Evolutionary conservation across 1,140 invertebrate genomes (phyloP), one percentile per base, ranked within the genome.

Genomic region (Zaprionus camerounensis): DNA sequence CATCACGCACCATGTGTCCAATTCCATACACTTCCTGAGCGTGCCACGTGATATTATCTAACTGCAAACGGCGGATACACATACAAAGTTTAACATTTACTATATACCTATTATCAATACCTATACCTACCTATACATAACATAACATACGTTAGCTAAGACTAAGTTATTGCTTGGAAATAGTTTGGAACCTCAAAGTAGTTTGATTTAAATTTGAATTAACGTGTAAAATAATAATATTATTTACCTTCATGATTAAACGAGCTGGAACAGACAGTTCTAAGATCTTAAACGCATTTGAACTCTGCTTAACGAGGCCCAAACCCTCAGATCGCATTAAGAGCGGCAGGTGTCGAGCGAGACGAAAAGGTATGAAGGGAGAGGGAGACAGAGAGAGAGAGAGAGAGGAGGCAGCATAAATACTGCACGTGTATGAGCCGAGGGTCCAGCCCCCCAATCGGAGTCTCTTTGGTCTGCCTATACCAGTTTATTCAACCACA

Each of bases 21-120:
- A 97, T 93, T 95, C 96, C 76, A 93, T 97, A 78, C 94, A 97
- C 94, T 97, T 97, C 92, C 95, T 97, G 70, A 95, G 95, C 87
- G 94, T 96, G 58, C 96, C 96, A 38, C 94, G 94, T 91, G 95
- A 96, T 94, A 94, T 96, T 85, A 96, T 96, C 93, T 97, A 94
- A 87, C 63, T 68, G 63, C 53, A 68, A n/a, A 31, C 49, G 55
- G 28, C 49, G 59, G 28, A 46, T 20, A 26, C 51, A 66, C 34
- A 59, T 34, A 68, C 17, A 74, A 51, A 51, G 20, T 51, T 17
- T 70, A 5, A 46, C 20, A 51, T 41, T 46, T 17, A 46, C 41
- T 46, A 44, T 9, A 44, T 17, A 44, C 34, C 31, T 34, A 11
- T 11, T 34, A 34, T 7, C 31, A 34, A 49, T 15, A 70, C n/a